Evolutionary conservation across 2,113 vertebrate species (phyloP).

Genomic region (Otolemur garnettii): DNA sequence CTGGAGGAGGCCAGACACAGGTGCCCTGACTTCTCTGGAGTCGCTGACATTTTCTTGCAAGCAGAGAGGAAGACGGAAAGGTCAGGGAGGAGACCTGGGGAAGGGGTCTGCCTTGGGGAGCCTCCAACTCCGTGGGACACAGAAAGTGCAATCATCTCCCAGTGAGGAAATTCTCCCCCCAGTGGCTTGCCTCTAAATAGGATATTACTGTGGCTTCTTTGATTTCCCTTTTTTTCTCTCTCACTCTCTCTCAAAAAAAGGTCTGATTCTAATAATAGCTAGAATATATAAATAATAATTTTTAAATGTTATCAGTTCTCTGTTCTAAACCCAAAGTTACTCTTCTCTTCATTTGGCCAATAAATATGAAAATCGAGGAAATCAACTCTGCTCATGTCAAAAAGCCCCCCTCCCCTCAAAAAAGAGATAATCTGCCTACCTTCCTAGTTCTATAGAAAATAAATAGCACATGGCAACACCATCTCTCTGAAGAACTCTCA

Average conservation of each 20-base stretch:
- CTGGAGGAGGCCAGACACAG: slow-evolving; percentile 75
- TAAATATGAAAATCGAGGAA: slow-evolving; percentile 88
- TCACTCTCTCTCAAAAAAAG: slow-evolving; percentile 81
- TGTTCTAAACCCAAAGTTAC: slow-evolving; percentile 85
- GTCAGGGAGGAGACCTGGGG: slow-evolving; percentile 68
- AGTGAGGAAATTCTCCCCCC: slow-evolving; percentile 80
- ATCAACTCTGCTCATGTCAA: slow-evolving; percentile 87
- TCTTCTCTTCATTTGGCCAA: slow-evolving; percentile 81
- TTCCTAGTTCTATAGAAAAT: slow-evolving; percentile 82
- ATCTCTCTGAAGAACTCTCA: slow-evolving; percentile 79
- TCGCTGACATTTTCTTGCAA: slow-evolving; percentile 80
- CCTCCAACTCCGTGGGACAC: slow-evolving; percentile 78
- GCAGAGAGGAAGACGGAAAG: slow-evolving; percentile 73
- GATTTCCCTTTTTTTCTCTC: slow-evolving; percentile 67
- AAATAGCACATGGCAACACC: slow-evolving; percentile 82
- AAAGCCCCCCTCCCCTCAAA: slow-evolving; percentile 56
- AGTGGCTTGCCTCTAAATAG: slow-evolving; percentile 84
- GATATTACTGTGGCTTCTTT: slow-evolving; percentile 84
- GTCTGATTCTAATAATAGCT: slow-evolving; percentile 87
- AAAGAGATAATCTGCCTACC: slow-evolving; percentile 61
- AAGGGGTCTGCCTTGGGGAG: slow-evolving; percentile 72
- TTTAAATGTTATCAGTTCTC: slow-evolving; percentile 85
- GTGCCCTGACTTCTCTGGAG: slow-evolving; percentile 76
- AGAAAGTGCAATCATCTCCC: slow-evolving; percentile 82
- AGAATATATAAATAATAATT: slow-evolving; percentile 89